Evolutionary conservation across 2,113 vertebrate genomes (phyloP).

Genomic region (Trichomycterus rosablanca): DNA sequence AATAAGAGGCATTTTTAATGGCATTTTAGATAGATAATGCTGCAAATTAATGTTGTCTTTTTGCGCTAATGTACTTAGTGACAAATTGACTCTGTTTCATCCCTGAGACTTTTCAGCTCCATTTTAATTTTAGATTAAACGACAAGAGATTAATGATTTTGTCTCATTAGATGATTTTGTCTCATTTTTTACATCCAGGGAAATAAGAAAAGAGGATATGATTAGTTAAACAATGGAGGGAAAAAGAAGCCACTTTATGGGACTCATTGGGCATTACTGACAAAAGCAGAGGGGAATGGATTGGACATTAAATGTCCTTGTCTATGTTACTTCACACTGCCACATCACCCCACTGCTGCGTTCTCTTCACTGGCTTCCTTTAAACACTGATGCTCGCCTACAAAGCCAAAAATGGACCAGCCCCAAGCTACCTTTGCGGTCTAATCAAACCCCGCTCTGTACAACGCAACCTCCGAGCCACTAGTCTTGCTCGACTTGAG

Average conservation of each 20-base stretch:
- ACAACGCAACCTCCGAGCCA: too few relatives aligned
- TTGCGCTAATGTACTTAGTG: conserved; percentile 65
- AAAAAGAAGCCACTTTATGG: conserved; percentile 67
- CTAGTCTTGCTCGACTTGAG: too few relatives aligned
- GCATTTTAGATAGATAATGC: conserved; percentile 70
- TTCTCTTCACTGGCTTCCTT: too few relatives aligned
- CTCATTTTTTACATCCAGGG: conserved; percentile 71
- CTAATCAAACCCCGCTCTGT: too few relatives aligned
- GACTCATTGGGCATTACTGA: conserved; percentile 62
- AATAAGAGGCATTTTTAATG: conserved; percentile 76
- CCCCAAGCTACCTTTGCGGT: too few relatives aligned
- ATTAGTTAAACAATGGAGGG: conserved; percentile 74
- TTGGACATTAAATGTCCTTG: conserved; percentile 50
- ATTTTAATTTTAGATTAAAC: conserved; percentile 70
- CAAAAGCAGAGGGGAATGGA: conserved; percentile 55
- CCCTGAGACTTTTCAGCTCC: conserved; percentile 48
- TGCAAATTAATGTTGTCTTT: conserved; percentile 72
- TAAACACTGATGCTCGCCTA: too few relatives aligned
- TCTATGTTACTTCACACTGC: conserved; percentile 53
- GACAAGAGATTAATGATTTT: conserved; percentile 70
- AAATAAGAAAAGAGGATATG: conserved; percentile 73
- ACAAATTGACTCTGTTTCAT: conserved; percentile 69
- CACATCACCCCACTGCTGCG: too few relatives aligned
- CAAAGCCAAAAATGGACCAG: too few relatives aligned
- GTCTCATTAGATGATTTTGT: conserved; percentile 74